phyloP scores from a whole-genome alignment of 2,888 invertebrate genomes.

The Erebia aethiops region DNA sequence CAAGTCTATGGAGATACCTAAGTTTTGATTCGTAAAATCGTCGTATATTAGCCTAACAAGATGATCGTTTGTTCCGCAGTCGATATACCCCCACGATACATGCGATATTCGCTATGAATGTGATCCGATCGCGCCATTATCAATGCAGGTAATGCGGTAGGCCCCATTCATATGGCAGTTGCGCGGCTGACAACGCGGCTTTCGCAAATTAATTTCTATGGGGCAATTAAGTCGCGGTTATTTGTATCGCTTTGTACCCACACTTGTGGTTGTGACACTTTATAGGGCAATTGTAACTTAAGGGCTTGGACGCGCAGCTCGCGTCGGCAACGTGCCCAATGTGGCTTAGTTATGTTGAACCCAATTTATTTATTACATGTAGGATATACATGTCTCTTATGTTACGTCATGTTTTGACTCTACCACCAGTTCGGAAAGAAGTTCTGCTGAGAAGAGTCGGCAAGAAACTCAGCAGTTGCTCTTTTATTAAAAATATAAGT shows the following conservation, averaged over 20 bases:
- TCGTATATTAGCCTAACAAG: constrained; percentile 5
- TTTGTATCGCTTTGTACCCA: constrained; percentile 12
- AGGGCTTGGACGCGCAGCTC: background rate
- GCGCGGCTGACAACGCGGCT: constrained; percentile 43
- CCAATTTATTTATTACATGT: too few species aligned
- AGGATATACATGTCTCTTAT: too few species aligned
- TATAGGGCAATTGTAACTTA: constrained; percentile 6
- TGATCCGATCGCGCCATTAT: constrained; percentile 43
- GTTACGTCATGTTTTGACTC: too few species aligned
- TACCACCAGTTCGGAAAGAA: too few species aligned
- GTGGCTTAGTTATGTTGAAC: too few species aligned
- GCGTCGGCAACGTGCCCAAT: background rate
- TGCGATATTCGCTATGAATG: constrained; percentile 35
- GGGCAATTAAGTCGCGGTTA: constrained; percentile 47
- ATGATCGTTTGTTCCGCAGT: constrained; percentile 3
- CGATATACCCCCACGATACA: constrained; percentile 17
- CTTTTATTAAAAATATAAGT: too few species aligned
- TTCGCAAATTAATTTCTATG: constrained; percentile 49
- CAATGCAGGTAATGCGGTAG: constrained; percentile 36
- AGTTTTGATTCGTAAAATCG: background rate
- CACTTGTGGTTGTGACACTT: background rate
- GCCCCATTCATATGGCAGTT: constrained; percentile 53
- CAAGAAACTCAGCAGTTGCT: too few species aligned
- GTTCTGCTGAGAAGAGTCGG: too few species aligned
- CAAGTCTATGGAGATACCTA: too few species aligned